Conservation (phyloP, 2,888 invertebrate species). For the Phaedon cochleariae region DNA sequence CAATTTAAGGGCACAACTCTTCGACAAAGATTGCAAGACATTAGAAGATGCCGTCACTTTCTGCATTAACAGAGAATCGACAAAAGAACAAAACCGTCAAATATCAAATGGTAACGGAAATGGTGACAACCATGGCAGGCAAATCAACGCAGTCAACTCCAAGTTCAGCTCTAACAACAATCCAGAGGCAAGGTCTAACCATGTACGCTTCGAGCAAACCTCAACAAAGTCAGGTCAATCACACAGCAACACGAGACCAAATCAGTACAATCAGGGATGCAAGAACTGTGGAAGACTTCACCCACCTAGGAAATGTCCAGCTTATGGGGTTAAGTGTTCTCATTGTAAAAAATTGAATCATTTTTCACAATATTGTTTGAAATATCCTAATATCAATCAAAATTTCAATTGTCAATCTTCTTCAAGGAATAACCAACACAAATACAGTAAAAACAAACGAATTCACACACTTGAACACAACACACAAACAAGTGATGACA, state of each 20-base stretch:
- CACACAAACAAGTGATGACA: background rate
- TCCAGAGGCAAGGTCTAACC: background rate
- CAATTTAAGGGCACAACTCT: background rate
- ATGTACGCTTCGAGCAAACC: too few relatives aligned
- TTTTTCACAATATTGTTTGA: background rate
- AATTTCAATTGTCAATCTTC: too few relatives aligned
- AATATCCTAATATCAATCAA: background rate
- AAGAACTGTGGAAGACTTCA: background rate
- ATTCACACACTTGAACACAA: background rate
- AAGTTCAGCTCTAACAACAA: too few relatives aligned
- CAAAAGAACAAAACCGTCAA: too few relatives aligned
- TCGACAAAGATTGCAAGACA: too few relatives aligned
- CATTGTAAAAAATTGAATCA: constrained; percentile 22
- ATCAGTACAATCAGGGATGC: background rate
- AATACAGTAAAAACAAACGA: too few relatives aligned
- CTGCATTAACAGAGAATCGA: too few relatives aligned
- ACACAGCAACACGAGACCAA: background rate
- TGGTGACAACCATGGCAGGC: too few relatives aligned
- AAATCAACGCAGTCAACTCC: background rate
- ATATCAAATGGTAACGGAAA: too few relatives aligned
- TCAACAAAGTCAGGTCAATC: background rate
- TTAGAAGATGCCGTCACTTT: too few relatives aligned
- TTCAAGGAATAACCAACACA: too few relatives aligned
- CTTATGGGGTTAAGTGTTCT: constrained; percentile 27
- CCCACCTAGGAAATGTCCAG: constrained; percentile 30